These are phyloP conservation scores for Sphinx pinastri DNA, from an alignment of 2,888 invertebrate genomes.

Conservation along the genomic window DNA sequence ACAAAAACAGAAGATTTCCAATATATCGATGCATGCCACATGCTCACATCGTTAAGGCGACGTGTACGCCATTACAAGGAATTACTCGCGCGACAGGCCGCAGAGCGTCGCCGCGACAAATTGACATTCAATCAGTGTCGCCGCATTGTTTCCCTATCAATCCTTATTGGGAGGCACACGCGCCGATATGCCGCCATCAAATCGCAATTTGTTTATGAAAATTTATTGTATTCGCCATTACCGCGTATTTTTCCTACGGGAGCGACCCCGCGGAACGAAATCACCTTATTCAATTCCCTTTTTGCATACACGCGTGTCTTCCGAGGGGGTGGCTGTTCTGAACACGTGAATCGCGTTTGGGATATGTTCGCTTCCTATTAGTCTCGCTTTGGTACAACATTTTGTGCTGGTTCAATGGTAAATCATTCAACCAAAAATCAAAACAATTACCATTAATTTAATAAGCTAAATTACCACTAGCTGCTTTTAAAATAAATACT, in stretches of 20 bases:
- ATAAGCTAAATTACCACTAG: too few species aligned
- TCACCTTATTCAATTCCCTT: constrained; percentile 84
- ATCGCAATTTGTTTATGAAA: constrained; percentile 84
- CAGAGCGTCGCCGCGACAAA: constrained; percentile 56
- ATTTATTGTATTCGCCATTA: constrained; percentile 84
- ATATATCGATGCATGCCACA: constrained; percentile 41
- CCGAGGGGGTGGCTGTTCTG: constrained; percentile 77
- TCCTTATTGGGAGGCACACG: constrained; percentile 78
- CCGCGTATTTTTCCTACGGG: constrained; percentile 81
- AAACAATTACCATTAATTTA: too few species aligned
- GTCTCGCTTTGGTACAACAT: constrained; percentile 63
- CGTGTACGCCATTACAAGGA: constrained; percentile 70
- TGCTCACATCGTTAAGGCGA: constrained; percentile 73
- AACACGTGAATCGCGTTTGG: constrained; percentile 82
- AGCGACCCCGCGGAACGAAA: constrained; percentile 80
- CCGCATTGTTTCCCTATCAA: constrained; percentile 83
- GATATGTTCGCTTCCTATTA: constrained; percentile 80
- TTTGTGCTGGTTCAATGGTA: neutral
- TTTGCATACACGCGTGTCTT: constrained; percentile 79
- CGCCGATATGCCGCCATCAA: constrained; percentile 79
- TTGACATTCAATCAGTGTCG: constrained; percentile 83
- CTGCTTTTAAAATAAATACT: too few species aligned
- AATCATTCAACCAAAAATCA: neutral
- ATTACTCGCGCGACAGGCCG: constrained; percentile 66
- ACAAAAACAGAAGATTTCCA: constrained; percentile 37